Evolutionary conservation across 2,797 vertebrate species (phyloP).

Genomic region (Arctocebus calabarensis): DNA sequence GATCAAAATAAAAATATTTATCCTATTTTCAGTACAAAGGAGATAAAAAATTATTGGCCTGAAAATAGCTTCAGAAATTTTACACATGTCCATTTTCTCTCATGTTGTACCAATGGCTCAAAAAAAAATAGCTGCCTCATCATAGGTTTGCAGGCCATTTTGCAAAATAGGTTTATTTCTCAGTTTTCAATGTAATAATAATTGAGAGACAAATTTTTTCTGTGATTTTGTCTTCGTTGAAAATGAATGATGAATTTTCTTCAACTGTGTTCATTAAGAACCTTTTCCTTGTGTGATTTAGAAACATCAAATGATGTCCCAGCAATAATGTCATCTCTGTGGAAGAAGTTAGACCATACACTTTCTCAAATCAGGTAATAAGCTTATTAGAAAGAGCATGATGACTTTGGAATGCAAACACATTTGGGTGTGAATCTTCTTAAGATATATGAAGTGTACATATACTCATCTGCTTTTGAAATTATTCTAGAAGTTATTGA

Average conservation of each 20-base stretch:
- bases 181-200: constrained; percentile 11
- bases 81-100: not conserved
- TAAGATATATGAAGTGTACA: not conserved
- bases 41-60: constrained; percentile 19
- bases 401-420: constrained; percentile 40
- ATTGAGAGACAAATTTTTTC: not conserved
- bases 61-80: not conserved
- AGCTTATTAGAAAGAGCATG: constrained; percentile 11
- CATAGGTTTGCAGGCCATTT: not conserved
- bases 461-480: constrained; percentile 8
- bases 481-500: constrained; percentile 8
- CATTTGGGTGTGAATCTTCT: constrained; percentile 33
- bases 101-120: not conserved
- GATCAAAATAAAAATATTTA: not conserved
- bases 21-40: constrained; percentile 26
- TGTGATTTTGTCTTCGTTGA: constrained; percentile 59
- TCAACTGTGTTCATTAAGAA: constrained; percentile 51
- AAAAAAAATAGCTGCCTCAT: not conserved
- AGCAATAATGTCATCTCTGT: constrained; percentile 96
- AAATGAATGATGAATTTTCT: constrained; percentile 51
- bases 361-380: constrained; percentile 98
- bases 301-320: constrained; percentile 92
- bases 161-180: constrained; percentile 5
- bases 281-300: constrained; percentile 73
- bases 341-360: constrained; percentile 98